Percentiles rank a stretch among this genome's conserved stretches.
phyloP scores from a whole-genome alignment of 2,113 vertebrate genomes.

The Dicerorhinus sumatrensis region DNA sequence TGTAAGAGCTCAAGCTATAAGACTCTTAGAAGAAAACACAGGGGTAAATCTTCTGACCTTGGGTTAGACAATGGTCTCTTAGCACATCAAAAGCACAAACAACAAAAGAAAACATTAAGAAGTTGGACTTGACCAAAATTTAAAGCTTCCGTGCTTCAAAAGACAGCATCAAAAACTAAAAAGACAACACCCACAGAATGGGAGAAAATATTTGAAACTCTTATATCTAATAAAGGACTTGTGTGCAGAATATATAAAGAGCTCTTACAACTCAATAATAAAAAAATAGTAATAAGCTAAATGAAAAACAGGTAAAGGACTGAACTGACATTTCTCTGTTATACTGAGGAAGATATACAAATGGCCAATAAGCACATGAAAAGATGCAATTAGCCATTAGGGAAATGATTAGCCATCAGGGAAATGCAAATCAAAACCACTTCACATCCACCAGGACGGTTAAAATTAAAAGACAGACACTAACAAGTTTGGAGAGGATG shows the following conservation, averaged over 20 bases:
- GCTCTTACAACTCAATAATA: not conserved
- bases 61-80: not conserved
- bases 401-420: not conserved
- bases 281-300: slow-evolving; percentile 4
- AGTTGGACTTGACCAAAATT: slow-evolving; percentile 22
- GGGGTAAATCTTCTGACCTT: not conserved
- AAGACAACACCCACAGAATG: not conserved
- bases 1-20: not conserved
- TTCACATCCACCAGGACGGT: not conserved
- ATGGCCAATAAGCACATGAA: slow-evolving; percentile 32
- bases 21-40: not conserved
- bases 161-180: not conserved
- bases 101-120: not conserved
- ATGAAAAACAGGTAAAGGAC: slow-evolving; percentile 16
- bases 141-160: slow-evolving; percentile 4
- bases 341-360: not conserved
- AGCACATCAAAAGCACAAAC: not conserved
- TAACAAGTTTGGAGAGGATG: not conserved
- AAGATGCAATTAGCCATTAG: not conserved
- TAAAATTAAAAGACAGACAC: slow-evolving; percentile 27
- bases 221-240: not conserved
- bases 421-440: slow-evolving; percentile 51
- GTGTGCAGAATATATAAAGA: not conserved
- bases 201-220: slow-evolving; percentile 50
- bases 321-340: not conserved